These are phyloP conservation scores for Tragopan temminckii DNA, from an alignment of 2,797 vertebrate genomes.

Conservation along the genomic window DNA sequence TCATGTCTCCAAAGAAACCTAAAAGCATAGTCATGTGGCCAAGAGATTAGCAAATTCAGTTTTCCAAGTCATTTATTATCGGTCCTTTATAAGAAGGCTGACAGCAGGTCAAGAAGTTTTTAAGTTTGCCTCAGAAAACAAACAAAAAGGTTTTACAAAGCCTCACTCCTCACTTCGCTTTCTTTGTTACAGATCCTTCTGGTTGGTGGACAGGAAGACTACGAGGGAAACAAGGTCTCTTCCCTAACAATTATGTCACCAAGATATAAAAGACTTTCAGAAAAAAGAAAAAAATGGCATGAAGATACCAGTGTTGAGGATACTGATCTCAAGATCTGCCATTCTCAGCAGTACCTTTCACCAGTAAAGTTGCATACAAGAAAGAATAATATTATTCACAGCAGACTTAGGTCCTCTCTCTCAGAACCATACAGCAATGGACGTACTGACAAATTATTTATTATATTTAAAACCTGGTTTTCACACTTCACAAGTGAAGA, in stretches of 20 bases:
- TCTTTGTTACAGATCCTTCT: slow-evolving; percentile 86
- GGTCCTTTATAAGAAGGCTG: background rate
- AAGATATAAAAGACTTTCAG: slow-evolving; percentile 87
- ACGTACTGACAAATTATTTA: slow-evolving; percentile 93
- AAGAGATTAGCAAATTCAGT: background rate
- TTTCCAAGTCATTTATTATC: background rate
- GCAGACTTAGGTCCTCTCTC: slow-evolving; percentile 31
- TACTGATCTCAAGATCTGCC: background rate
- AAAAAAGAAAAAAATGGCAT: background rate
- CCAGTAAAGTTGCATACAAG: slow-evolving; percentile 12
- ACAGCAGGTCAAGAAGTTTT: background rate
- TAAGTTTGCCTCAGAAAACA: background rate
- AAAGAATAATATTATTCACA: background rate
- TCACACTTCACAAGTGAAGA: slow-evolving; percentile 45
- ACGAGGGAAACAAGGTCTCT: slow-evolving; percentile 97
- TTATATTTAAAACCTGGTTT: slow-evolving; percentile 93
- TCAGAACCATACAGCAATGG: slow-evolving; percentile 27
- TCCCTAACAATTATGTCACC: slow-evolving; percentile 97
- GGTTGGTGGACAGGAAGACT: slow-evolving; percentile 98
- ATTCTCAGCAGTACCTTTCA: slow-evolving; percentile 13
- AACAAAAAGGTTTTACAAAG: background rate
- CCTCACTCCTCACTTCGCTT: background rate
- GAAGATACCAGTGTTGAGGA: slow-evolving; percentile 41
- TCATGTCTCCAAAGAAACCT: background rate
- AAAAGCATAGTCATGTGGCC: background rate